These are phyloP conservation scores for Carollia perspicillata DNA, from an alignment of 2,113 vertebrate species.

Conservation along the genomic window DNA sequence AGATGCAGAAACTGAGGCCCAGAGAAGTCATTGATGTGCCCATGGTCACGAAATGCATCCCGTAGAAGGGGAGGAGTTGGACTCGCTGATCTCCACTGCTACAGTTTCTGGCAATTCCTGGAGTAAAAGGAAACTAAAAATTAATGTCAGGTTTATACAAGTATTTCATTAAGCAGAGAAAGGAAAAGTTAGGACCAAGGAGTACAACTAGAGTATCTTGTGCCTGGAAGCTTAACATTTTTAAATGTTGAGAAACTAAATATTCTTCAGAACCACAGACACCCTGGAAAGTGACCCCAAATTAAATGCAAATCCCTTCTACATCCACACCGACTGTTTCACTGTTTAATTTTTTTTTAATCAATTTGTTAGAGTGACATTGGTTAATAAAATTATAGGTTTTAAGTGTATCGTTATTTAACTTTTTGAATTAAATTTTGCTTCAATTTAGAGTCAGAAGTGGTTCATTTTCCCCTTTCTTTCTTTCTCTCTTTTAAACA, in stretches of 20 bases:
- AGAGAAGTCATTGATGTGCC: background rate
- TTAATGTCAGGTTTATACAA: background rate
- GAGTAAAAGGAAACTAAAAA: background rate
- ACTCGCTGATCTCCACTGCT: background rate
- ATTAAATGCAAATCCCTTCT: conserved; percentile 69
- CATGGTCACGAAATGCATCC: background rate
- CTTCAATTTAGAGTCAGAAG: conserved; percentile 67
- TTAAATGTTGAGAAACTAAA: background rate
- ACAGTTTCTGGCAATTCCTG: background rate
- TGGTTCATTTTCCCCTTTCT: conserved; percentile 44
- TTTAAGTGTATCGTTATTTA: background rate
- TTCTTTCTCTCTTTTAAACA: background rate
- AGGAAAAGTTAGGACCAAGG: background rate
- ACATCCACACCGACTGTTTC: conserved; percentile 65
- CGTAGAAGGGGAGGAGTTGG: background rate
- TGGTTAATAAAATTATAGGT: background rate
- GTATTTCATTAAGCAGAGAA: background rate
- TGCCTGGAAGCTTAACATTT: background rate
- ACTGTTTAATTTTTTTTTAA: background rate
- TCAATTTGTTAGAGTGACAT: background rate
- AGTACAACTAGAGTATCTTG: background rate
- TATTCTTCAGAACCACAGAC: background rate
- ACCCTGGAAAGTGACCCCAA: background rate
- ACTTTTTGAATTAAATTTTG: background rate
- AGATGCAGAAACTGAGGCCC: background rate